phyloP scores from a whole-genome alignment of 2,113 vertebrate species.

The Pituophis catenifer region DNA sequence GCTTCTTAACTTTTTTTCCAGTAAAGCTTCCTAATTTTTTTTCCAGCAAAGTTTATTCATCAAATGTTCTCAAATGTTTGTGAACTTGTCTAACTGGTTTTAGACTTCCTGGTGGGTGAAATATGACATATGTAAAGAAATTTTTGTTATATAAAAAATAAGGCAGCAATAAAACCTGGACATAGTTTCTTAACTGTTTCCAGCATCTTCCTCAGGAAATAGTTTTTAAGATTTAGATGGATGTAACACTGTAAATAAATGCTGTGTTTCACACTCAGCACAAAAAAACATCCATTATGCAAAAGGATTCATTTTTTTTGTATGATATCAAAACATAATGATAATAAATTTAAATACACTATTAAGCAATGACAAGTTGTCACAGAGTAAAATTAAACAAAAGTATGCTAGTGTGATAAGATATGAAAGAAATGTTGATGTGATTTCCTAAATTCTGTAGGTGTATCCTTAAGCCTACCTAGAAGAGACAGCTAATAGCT shows the following conservation, averaged over 20 bases:
- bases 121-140: neutral
- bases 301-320: neutral
- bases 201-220: neutral
- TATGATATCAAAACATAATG: conserved; percentile 8
- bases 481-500: conserved; percentile 53
- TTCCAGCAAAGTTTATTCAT: neutral
- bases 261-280: neutral
- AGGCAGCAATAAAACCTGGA: neutral
- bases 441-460: conserved; percentile 27
- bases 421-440: conserved; percentile 10
- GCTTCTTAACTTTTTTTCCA: neutral
- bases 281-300: neutral
- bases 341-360: conserved; percentile 16
- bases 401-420: neutral
- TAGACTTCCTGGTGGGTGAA: neutral
- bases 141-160: neutral
- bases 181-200: neutral
- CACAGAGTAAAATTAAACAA: neutral
- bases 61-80: neutral
- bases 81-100: neutral
- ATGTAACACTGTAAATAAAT: neutral
- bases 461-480: conserved; percentile 38
- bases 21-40: neutral
- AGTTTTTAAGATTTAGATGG: neutral
- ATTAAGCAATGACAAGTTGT: conserved; percentile 15